These are phyloP conservation scores for Pungitius pungitius DNA, from an alignment of 2,113 vertebrate species.

Conservation along the genomic window DNA sequence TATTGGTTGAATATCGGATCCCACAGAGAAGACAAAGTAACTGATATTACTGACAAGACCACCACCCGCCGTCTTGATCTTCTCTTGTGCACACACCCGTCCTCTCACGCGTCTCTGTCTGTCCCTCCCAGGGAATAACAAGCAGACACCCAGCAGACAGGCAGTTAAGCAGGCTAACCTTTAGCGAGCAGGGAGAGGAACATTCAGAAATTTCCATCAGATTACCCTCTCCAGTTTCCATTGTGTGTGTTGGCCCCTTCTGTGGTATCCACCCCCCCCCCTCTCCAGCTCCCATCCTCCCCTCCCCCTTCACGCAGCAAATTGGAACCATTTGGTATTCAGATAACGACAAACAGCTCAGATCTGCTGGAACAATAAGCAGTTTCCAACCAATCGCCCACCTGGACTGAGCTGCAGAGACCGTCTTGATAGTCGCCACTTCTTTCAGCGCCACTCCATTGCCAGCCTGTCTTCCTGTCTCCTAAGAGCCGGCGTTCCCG, in stretches of 20 bases:
- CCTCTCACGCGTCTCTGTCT: conserved; percentile 9
- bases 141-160: conserved; percentile 50
- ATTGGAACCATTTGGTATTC: conserved; percentile 73
- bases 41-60: background rate
- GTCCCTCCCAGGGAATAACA: conserved; percentile 44
- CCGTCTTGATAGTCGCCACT: conserved; percentile 40
- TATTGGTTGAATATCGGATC: background rate
- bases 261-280: conserved; percentile 21
- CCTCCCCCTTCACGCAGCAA: conserved; percentile 20
- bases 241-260: conserved; percentile 57
- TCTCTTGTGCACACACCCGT: background rate
- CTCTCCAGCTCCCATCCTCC: conserved; percentile 8
- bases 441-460: conserved; percentile 51
- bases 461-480: conserved; percentile 11
- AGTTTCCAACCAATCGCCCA: conserved; percentile 59
- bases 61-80: conserved; percentile 22
- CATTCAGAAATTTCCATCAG: conserved; percentile 67
- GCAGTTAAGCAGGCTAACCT: conserved; percentile 57
- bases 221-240: conserved; percentile 55
- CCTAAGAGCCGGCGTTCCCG: conserved; percentile 15
- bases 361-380: conserved; percentile 67
- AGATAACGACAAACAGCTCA: conserved; percentile 65
- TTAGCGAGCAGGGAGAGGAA: conserved; percentile 45
- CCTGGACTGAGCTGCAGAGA: conserved; percentile 62
- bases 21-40: background rate